phyloP scores from a whole-genome alignment of 2,888 invertebrate species.

The Anthoptus insignis region DNA sequence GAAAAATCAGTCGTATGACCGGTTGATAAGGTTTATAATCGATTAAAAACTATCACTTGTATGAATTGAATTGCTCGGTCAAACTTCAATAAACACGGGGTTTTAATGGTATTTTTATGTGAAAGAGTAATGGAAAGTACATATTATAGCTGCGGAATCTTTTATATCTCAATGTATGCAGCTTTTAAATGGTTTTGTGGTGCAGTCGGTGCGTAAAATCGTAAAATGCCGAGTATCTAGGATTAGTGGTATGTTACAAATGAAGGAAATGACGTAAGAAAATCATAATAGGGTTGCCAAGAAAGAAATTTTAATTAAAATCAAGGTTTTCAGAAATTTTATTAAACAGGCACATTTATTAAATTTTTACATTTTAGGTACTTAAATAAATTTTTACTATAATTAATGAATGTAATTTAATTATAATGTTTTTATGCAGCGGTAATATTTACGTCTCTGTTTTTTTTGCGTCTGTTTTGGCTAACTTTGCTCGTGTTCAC shows the following conservation, averaged over 20 bases:
- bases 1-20: slow-evolving; percentile 12
- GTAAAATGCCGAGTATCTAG: neutral
- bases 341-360: too few species aligned
- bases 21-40: slow-evolving; percentile 13
- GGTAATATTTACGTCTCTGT: too few species aligned
- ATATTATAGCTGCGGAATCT: slow-evolving; percentile 22
- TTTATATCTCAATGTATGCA: slow-evolving; percentile 17
- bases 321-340: too few species aligned
- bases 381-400: too few species aligned
- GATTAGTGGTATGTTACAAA: neutral
- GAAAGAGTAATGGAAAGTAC: slow-evolving; percentile 35
- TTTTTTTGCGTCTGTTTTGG: too few species aligned
- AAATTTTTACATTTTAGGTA: too few species aligned
- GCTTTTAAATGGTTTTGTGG: slow-evolving; percentile 14
- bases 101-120: slow-evolving; percentile 35
- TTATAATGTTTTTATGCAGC: neutral
- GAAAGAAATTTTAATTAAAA: too few species aligned
- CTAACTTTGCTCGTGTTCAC: neutral
- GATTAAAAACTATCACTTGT: slow-evolving; percentile 8
- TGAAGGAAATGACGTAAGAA: neutral
- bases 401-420: too few species aligned
- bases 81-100: slow-evolving; percentile 35
- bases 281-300: too few species aligned
- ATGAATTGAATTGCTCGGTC: slow-evolving; percentile 36
- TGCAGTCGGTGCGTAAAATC: neutral